These are phyloP conservation scores for Drosophila nebulosa DNA, from an alignment of 1,140 invertebrate genomes.

Conservation along the genomic window DNA sequence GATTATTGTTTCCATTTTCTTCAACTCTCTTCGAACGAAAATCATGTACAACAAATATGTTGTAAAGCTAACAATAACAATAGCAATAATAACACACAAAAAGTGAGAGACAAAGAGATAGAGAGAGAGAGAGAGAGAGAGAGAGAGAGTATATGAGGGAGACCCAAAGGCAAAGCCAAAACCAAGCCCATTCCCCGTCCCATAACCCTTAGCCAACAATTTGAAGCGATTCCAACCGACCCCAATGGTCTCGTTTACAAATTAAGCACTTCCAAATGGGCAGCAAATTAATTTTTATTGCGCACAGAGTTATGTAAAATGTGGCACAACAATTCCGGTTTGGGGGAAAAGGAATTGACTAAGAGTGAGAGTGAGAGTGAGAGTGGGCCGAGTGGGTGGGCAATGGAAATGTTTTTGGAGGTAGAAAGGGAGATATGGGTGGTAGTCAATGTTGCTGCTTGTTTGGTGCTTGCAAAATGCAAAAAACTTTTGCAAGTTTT, in stretches of 20 bases:
- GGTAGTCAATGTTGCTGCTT: not conserved
- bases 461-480: slow-evolving; percentile 48
- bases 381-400: not conserved
- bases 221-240: slow-evolving; percentile 48
- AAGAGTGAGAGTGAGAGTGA: not conserved
- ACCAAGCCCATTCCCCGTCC: not conserved
- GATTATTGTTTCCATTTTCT: not conserved
- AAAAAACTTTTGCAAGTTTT: slow-evolving; percentile 54
- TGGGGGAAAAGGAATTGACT: not conserved
- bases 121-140: not conserved
- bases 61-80: not conserved
- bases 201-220: slow-evolving; percentile 41
- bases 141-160: not conserved
- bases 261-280: slow-evolving; percentile 78
- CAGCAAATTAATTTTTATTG: slow-evolving; percentile 79
- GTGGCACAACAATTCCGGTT: slow-evolving; percentile 34
- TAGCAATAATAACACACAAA: not conserved
- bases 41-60: not conserved
- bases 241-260: slow-evolving; percentile 76
- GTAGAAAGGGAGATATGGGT: not conserved
- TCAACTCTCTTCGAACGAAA: not conserved
- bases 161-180: not conserved
- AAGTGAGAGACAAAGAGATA: not conserved
- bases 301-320: slow-evolving; percentile 74
- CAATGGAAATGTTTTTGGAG: not conserved